A percentile compares a stretch with the other conserved stretches of the same genome.
These are phyloP conservation scores for Dendronephthya gigantea DNA, from an alignment of 64 coral and sea anemone genomes.

Conservation along the genomic window DNA sequence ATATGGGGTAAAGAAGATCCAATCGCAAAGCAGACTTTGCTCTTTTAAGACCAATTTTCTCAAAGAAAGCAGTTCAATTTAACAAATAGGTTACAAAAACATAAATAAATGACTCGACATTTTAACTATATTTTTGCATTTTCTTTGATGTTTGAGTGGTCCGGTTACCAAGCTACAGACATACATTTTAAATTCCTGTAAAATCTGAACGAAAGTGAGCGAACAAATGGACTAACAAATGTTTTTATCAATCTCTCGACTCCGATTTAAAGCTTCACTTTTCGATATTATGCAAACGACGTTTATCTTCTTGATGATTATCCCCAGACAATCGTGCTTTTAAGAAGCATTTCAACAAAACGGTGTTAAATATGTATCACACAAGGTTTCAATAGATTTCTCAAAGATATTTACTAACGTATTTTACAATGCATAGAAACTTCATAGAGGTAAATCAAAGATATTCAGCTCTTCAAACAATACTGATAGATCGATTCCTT, in stretches of 20 bases:
- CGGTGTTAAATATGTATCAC: background rate
- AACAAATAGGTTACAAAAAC: background rate
- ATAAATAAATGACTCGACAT: background rate
- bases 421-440: too few relatives aligned
- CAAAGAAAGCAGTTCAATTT: background rate
- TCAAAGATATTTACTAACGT: too few relatives aligned
- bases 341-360: background rate
- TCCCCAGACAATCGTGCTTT: background rate
- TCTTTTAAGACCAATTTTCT: background rate
- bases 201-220: background rate
- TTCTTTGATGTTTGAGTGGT: background rate
- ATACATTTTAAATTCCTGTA: too few relatives aligned
- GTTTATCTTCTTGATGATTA: background rate
- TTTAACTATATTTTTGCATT: background rate
- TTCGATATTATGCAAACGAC: background rate
- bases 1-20: background rate
- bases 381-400: background rate
- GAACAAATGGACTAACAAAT: background rate
- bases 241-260: background rate
- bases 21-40: background rate
- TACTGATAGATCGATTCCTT: too few relatives aligned
- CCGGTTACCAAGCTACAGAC: too few relatives aligned
- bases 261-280: background rate
- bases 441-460: too few relatives aligned
- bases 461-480: too few relatives aligned